phyloP scores from a whole-genome alignment of 2,797 vertebrate genomes.

The Molothrus ater region DNA sequence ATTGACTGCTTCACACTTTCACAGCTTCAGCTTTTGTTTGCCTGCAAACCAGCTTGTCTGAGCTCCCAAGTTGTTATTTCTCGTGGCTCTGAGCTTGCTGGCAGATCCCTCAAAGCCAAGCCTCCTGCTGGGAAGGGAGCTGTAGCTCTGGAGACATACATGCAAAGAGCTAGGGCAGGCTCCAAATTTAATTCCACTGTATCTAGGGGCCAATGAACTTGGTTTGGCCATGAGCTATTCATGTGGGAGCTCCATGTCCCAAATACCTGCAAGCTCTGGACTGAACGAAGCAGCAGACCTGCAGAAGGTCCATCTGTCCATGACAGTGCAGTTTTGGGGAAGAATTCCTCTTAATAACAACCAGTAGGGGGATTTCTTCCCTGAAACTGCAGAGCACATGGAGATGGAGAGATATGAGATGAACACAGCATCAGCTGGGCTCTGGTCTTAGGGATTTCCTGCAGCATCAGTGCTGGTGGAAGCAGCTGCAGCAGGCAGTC shows the following conservation, averaged over 20 bases:
- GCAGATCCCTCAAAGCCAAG: not conserved
- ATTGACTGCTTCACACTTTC: not conserved
- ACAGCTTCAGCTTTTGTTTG: conserved; percentile 49
- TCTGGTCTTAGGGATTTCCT: not conserved
- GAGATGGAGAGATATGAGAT: not conserved
- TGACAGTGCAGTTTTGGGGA: not conserved
- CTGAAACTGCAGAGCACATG: not conserved
- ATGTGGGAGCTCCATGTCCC: not conserved
- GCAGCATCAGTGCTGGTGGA: not conserved
- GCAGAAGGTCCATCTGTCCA: not conserved
- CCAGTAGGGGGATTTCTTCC: not conserved
- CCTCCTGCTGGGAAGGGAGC: not conserved
- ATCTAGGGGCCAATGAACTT: not conserved
- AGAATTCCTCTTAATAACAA: not conserved
- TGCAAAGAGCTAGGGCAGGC: not conserved
- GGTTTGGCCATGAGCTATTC: not conserved
- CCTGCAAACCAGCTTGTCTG: conserved; percentile 22
- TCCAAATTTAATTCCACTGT: not conserved
- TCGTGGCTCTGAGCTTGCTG: not conserved
- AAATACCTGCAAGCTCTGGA: not conserved
- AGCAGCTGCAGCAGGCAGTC: not conserved
- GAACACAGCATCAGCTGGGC: not conserved
- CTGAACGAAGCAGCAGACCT: not conserved
- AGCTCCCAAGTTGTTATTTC: conserved; percentile 1
- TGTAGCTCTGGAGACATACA: not conserved